Conservation (phyloP, 2,797 vertebrate genomes). For the Malacoctenus gilli region DNA sequence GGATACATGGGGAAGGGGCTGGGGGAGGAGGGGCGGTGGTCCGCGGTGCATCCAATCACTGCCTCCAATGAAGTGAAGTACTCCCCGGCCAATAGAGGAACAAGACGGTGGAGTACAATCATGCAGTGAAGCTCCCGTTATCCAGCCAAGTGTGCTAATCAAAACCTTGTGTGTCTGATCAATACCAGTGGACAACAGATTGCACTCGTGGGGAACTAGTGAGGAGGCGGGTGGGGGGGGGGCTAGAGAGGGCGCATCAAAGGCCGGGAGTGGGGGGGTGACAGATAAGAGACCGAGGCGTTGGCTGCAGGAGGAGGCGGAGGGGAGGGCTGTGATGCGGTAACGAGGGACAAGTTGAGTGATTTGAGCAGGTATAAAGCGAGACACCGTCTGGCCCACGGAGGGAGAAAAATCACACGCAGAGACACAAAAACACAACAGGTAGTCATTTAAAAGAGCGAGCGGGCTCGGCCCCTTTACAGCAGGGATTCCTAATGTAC, state of each 20-base stretch:
- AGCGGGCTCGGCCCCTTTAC: constrained; percentile 12
- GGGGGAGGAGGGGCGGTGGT: constrained; percentile 14
- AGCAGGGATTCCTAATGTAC: neutral
- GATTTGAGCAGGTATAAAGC: constrained; percentile 73
- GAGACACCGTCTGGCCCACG: constrained; percentile 53
- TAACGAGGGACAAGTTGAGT: constrained; percentile 69
- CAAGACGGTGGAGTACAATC: constrained; percentile 64
- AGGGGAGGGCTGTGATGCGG: constrained; percentile 48
- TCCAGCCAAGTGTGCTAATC: constrained; percentile 81
- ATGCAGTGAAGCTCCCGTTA: constrained; percentile 59
- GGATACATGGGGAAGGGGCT: neutral
- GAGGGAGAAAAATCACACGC: constrained; percentile 42
- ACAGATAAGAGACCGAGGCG: constrained; percentile 52
- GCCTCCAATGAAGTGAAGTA: constrained; percentile 70
- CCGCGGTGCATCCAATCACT: constrained; percentile 67
- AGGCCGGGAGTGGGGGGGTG: constrained; percentile 48
- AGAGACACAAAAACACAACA: constrained; percentile 25
- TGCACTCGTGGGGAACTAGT: constrained; percentile 74
- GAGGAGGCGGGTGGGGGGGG: no score
- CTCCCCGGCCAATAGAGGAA: constrained; percentile 60
- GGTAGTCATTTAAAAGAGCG: constrained; percentile 34
- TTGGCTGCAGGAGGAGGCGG: constrained; percentile 15
- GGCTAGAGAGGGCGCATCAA: constrained; percentile 67
- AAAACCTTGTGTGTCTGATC: constrained; percentile 78
- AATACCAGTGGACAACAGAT: constrained; percentile 81